Conservation (phyloP, 2,797 vertebrate genomes). For the Tachyglossus aculeatus region DNA sequence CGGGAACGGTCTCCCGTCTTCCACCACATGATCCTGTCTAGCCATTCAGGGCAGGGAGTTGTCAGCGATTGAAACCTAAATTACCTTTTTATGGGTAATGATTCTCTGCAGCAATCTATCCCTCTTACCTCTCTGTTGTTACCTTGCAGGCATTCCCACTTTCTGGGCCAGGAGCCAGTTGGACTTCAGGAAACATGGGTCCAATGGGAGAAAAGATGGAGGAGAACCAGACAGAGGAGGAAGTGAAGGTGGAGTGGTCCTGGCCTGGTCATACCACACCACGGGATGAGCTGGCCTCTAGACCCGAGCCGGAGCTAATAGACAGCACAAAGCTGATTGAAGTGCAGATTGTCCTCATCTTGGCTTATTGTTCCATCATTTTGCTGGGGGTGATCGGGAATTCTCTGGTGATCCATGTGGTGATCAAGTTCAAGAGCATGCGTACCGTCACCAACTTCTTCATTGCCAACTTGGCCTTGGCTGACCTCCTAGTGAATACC, state of each 20-base stretch:
- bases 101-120: neutral
- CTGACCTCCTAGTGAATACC: constrained; percentile 90
- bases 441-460: constrained; percentile 94
- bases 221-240: constrained; percentile 71
- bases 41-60: too few species aligned
- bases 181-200: constrained; percentile 66
- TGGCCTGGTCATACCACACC: constrained; percentile 60
- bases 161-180: neutral
- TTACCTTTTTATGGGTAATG: neutral
- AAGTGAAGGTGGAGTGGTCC: constrained; percentile 63
- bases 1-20: too few species aligned
- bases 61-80: neutral
- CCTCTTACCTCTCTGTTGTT: neutral
- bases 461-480: constrained; percentile 92
- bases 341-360: constrained; percentile 89
- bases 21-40: too few species aligned
- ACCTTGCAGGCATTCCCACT: constrained; percentile 6
- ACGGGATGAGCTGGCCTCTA: constrained; percentile 56
- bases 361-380: constrained; percentile 94
- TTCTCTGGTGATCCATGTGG: constrained; percentile 90
- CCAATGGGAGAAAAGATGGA: constrained; percentile 55
- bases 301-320: constrained; percentile 73
- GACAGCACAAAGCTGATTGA: constrained; percentile 89
- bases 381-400: constrained; percentile 90
- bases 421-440: constrained; percentile 90